These are phyloP conservation scores for Calyptomena viridis DNA, from an alignment of 2,113 vertebrate genomes.

Conservation along the genomic window DNA sequence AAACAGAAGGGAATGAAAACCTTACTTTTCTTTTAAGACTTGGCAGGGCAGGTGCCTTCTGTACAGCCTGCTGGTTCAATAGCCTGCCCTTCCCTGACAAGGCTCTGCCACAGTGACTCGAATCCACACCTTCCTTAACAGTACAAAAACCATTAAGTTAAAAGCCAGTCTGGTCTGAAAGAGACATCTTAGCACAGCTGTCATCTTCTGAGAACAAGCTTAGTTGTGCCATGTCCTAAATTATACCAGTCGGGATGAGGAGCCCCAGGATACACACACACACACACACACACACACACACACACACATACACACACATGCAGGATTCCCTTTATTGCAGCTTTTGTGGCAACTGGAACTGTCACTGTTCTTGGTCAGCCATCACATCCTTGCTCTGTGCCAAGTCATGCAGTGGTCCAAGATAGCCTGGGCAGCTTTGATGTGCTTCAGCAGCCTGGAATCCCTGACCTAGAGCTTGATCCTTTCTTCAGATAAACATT, in stretches of 20 bases:
- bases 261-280: neutral
- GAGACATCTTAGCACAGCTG: neutral
- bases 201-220: neutral
- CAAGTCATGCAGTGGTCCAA: rapidly evolving
- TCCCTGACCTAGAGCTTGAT: neutral
- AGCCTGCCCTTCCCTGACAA: neutral
- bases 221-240: neutral
- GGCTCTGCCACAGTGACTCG: neutral
- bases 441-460: neutral
- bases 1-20: neutral
- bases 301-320: no score
- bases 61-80: neutral
- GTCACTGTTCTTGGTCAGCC: neutral
- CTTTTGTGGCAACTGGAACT: neutral
- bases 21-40: neutral
- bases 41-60: neutral
- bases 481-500: neutral
- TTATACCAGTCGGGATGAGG: neutral
- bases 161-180: neutral
- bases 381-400: neutral
- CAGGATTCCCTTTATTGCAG: neutral
- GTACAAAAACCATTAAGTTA: neutral
- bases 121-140: neutral
- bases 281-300: neutral
- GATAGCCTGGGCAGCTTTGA: neutral